Evolutionary conservation across 1,140 invertebrate species (phyloP).

Genomic region (Laodelphax striatellus): DNA sequence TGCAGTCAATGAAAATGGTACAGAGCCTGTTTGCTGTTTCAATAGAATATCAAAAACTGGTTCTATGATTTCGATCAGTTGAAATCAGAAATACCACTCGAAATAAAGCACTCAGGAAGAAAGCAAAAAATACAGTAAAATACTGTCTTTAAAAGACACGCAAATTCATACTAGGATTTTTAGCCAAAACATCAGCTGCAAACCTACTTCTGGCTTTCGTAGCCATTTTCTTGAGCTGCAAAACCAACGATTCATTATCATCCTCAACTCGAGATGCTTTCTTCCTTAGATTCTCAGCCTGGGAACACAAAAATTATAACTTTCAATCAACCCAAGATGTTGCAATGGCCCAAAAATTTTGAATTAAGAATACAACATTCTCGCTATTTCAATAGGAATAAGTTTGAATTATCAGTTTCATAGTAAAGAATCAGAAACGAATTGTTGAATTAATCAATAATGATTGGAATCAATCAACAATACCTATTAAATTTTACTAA

Average conservation of each 20-base stretch:
- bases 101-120: too few species aligned
- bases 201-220: slow-evolving; percentile 63
- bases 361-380: too few species aligned
- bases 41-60: background rate
- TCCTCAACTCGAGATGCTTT: slow-evolving; percentile 79
- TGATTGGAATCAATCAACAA: too few species aligned
- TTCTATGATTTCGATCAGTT: too few species aligned
- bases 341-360: too few species aligned
- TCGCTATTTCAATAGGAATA: too few species aligned
- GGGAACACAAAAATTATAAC: slow-evolving; percentile 33
- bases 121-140: background rate
- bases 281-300: slow-evolving; percentile 71
- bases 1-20: slow-evolving; percentile 16
- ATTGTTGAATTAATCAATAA: too few species aligned
- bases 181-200: background rate
- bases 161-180: background rate
- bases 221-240: slow-evolving; percentile 91
- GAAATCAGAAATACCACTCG: too few species aligned
- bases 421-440: too few species aligned
- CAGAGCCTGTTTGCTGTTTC: background rate
- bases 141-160: background rate
- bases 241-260: slow-evolving; percentile 83
- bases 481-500: too few species aligned
- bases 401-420: too few species aligned
- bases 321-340: too few species aligned